Conservation (phyloP, 2,113 vertebrate species). For the Leucopsar rothschildi region DNA sequence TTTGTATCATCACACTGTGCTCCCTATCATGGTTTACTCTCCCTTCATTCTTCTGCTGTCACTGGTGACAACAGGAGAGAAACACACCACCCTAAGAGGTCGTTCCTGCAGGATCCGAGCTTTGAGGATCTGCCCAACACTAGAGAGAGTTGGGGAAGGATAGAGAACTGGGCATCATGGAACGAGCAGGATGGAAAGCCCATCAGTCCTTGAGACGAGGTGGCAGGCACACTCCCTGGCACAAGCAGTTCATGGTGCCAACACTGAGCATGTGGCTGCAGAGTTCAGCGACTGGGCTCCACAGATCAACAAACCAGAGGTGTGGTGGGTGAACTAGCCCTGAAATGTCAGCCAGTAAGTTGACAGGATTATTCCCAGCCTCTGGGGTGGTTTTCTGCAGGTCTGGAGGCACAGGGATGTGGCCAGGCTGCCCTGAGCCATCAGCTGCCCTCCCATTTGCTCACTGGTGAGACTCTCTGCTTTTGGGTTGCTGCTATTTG, state of each 20-base stretch:
- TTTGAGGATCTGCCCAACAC: not conserved
- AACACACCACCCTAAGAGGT: not conserved
- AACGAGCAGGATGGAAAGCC: not conserved
- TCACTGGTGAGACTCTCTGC: not conserved
- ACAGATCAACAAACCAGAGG: not conserved
- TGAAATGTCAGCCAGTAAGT: not conserved
- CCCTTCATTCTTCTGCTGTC: not conserved
- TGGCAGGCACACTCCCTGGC: not conserved
- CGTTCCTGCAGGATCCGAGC: not conserved
- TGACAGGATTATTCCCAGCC: not conserved
- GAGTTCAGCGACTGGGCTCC: not conserved
- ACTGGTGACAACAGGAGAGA: not conserved
- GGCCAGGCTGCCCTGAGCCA: not conserved
- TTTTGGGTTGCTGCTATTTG: not conserved
- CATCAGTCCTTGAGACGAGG: rapidly evolving
- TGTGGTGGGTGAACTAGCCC: not conserved
- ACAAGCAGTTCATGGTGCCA: not conserved
- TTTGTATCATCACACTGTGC: not conserved
- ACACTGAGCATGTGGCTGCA: rapidly evolving
- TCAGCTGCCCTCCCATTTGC: not conserved
- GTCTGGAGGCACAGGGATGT: not conserved
- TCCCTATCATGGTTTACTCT: not conserved
- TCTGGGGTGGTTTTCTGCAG: not conserved
- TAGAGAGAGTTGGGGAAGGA: not conserved
- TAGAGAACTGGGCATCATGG: not conserved